These are phyloP conservation scores for Euphydryas editha DNA, from an alignment of 2,888 invertebrate genomes.

Conservation along the genomic window DNA sequence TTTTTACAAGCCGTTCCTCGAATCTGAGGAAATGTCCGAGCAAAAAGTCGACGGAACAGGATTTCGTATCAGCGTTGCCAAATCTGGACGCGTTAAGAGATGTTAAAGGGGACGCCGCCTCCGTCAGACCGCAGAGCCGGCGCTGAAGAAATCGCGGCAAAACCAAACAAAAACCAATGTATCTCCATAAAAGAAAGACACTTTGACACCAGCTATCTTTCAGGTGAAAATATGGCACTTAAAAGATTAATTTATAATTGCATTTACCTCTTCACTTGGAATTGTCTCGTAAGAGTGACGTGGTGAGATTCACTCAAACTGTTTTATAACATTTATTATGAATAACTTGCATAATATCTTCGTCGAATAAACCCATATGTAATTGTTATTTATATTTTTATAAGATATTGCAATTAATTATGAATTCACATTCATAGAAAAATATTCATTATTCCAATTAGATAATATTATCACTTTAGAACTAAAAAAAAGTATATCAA, in stretches of 20 bases:
- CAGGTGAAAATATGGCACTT: conserved; percentile 36
- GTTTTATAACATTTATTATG: conserved; percentile 36
- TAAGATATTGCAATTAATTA: not conserved
- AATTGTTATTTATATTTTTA: not conserved
- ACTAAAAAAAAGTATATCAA: no score
- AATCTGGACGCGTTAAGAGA: conserved; percentile 82
- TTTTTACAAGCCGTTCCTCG: conserved; percentile 76
- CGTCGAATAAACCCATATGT: not conserved
- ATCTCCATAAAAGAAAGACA: conserved; percentile 54
- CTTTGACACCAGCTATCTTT: conserved; percentile 43
- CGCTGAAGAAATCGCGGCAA: conserved; percentile 57
- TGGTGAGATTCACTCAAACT: conserved; percentile 42
- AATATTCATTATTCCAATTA: no score
- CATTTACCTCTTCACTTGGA: conserved; percentile 40
- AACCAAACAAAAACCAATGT: conserved; percentile 49
- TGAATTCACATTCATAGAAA: no score
- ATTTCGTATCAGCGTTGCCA: conserved; percentile 79
- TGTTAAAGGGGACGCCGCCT: conserved; percentile 78
- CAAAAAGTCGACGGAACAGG: conserved; percentile 80
- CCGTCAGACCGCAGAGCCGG: conserved; percentile 54
- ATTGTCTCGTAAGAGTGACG: conserved; percentile 49
- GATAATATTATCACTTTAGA: no score
- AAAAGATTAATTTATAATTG: conserved; percentile 43
- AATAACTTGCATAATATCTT: conserved; percentile 59
- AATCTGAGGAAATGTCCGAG: conserved; percentile 77